A percentile compares a stretch with the other conserved stretches of the same genome.
phyloP scores from a whole-genome alignment of 92 coral and sea anemone species.

The Palythoa grandis region DNA sequence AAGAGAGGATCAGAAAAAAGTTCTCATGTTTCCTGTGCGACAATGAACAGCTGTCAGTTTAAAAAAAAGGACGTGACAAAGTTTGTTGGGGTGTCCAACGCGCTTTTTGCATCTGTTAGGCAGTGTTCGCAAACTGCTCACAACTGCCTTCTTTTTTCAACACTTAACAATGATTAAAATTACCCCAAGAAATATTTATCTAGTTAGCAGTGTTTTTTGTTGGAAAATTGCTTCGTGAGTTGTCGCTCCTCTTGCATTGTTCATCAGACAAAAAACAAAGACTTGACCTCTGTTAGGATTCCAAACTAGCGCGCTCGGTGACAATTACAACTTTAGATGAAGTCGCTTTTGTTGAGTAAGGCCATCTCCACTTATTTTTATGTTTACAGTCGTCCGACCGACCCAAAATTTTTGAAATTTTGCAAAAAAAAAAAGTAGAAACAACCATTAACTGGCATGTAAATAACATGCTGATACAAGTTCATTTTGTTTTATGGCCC shows the following conservation, averaged over 20 bases:
- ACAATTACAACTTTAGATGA: neutral
- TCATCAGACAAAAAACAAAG: neutral
- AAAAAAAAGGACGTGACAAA: neutral
- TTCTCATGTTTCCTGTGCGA: constrained; percentile 30
- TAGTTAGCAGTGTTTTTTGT: neutral
- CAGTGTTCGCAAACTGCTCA: neutral
- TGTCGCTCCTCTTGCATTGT: neutral
- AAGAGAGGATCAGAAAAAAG: neutral
- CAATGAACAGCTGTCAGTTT: constrained; percentile 31
- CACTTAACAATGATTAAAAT: neutral
- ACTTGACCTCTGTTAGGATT: constrained; percentile 11
- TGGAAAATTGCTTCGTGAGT: neutral
- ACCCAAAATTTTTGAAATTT: too few species aligned
- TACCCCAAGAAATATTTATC: neutral
- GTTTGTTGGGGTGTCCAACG: neutral
- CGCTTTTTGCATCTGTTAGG: constrained; percentile 24
- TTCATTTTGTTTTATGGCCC: too few species aligned
- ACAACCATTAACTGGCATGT: neutral
- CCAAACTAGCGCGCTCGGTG: neutral
- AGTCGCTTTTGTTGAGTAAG: constrained; percentile 22
- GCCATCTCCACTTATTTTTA: too few species aligned
- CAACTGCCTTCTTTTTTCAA: neutral
- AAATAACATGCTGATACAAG: too few species aligned
- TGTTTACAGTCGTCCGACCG: too few species aligned
- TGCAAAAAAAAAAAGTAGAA: too few species aligned